Percentiles rank a stretch among this genome's conserved stretches.
Evolutionary conservation across 2,797 vertebrate species (phyloP).

Genomic region (Podarcis siculus): DNA sequence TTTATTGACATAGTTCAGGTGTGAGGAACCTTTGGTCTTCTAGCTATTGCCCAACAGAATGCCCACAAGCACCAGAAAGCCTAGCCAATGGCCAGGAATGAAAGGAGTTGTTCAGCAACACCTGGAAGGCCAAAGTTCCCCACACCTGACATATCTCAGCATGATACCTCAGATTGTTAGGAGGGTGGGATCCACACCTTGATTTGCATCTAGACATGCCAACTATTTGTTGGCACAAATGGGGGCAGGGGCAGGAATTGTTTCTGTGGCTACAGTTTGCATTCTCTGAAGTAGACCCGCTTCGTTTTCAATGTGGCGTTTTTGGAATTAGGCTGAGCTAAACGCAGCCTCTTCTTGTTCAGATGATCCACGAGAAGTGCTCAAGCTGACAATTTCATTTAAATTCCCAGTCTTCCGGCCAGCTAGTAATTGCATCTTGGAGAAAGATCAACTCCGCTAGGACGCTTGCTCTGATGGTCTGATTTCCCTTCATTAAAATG

Average conservation of each 20-base stretch:
- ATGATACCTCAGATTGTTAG: not conserved
- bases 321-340: not conserved
- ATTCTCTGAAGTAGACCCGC: not conserved
- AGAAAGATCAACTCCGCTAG: constrained; percentile 28
- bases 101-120: too few species aligned
- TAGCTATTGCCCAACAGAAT: too few species aligned
- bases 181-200: not conserved
- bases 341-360: not conserved
- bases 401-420: constrained; percentile 11
- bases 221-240: not conserved
- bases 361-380: constrained; percentile 4
- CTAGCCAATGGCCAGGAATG: too few species aligned
- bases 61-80: too few species aligned
- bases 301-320: not conserved
- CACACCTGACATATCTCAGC: not conserved
- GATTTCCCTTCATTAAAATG: constrained; percentile 17
- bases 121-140: too few species aligned
- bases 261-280: not conserved
- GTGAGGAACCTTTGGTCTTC: too few species aligned
- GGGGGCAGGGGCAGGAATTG: not conserved
- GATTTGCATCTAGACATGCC: not conserved
- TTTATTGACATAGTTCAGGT: not conserved
- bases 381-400: constrained; percentile 31
- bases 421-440: constrained; percentile 31
- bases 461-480: constrained; percentile 1